Percentiles rank a stretch among this genome's conserved stretches.
phyloP scores from a whole-genome alignment of 92 coral and sea anemone genomes.

The Phenganax marumi region DNA sequence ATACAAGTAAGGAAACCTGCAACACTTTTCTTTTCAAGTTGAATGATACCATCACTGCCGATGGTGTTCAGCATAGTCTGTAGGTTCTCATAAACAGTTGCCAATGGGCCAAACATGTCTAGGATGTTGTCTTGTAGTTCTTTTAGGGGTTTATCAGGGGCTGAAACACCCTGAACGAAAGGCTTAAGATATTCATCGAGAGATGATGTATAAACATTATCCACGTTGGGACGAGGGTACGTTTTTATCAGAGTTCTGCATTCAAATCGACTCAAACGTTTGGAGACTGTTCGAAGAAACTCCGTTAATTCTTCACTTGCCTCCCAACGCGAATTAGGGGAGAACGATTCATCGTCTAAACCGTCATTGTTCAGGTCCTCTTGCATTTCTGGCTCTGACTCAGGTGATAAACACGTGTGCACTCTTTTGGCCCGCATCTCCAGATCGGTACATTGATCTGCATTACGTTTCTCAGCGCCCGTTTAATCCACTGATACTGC shows the following conservation, averaged over 20 bases:
- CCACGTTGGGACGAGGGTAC: neutral
- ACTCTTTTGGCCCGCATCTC: neutral
- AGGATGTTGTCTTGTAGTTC: neutral
- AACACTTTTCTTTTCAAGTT: neutral
- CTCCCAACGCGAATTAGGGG: slow-evolving; percentile 44
- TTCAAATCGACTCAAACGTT: slow-evolving; percentile 52
- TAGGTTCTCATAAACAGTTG: neutral
- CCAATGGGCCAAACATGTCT: slow-evolving; percentile 4
- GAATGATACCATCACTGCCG: neutral
- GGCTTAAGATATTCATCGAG: neutral
- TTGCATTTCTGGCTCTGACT: neutral
- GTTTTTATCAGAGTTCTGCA: slow-evolving; percentile 35
- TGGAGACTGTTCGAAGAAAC: slow-evolving; percentile 47
- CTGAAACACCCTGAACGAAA: neutral
- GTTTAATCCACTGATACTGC: slow-evolving; percentile 6
- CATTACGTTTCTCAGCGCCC: neutral
- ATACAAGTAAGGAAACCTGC: neutral
- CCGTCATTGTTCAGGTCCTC: neutral
- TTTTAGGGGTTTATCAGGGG: slow-evolving; percentile 8
- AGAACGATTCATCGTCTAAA: neutral
- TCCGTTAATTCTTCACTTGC: slow-evolving; percentile 38
- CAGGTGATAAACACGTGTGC: neutral
- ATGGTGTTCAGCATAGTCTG: neutral
- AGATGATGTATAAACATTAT: neutral
- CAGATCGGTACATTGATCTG: neutral